These are phyloP conservation scores for Adrianichthys oophorus DNA, from an alignment of 2,797 vertebrate species.

Conservation along the genomic window DNA sequence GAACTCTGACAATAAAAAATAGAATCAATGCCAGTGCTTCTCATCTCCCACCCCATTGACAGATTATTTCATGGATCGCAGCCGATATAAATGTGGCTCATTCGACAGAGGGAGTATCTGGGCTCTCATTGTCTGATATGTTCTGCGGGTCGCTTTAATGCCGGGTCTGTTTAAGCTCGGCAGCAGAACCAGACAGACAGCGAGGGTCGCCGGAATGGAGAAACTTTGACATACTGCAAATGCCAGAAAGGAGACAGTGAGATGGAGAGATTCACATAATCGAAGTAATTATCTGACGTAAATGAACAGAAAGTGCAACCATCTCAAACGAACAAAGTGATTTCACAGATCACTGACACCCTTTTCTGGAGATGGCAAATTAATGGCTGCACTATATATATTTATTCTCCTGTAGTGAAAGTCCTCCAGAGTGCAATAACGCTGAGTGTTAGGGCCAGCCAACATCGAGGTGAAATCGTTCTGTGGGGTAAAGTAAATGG, in stretches of 20 bases:
- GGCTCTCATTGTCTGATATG: conserved; percentile 77
- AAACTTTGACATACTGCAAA: conserved; percentile 69
- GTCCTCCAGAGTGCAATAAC: conserved; percentile 74
- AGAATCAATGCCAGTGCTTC: conserved; percentile 73
- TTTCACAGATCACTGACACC: conserved; percentile 85
- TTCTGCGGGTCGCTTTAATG: conserved; percentile 73
- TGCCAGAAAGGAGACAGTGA: conserved; percentile 66
- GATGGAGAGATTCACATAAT: conserved; percentile 77
- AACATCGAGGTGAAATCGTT: conserved; percentile 64
- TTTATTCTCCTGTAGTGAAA: conserved; percentile 54
- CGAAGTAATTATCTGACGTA: conserved; percentile 82
- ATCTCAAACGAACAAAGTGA: conserved; percentile 85
- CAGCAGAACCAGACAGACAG: conserved; percentile 75
- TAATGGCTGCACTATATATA: conserved; percentile 77
- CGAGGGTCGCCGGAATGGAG: conserved; percentile 71
- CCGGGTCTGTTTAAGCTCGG: conserved; percentile 72
- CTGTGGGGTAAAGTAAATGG: conserved; percentile 51
- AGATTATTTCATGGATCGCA: conserved; percentile 87
- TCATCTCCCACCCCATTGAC: conserved; percentile 80
- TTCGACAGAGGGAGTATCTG: conserved; percentile 80
- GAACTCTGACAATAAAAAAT: conserved; percentile 73
- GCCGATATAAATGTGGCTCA: conserved; percentile 80
- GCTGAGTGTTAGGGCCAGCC: conserved; percentile 65
- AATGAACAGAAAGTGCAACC: conserved; percentile 84
- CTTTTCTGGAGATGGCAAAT: conserved; percentile 83